Base-by-base conservation (phyloP, 1,140 invertebrate genomes). In the Drosophila quadrilineata region DNA sequence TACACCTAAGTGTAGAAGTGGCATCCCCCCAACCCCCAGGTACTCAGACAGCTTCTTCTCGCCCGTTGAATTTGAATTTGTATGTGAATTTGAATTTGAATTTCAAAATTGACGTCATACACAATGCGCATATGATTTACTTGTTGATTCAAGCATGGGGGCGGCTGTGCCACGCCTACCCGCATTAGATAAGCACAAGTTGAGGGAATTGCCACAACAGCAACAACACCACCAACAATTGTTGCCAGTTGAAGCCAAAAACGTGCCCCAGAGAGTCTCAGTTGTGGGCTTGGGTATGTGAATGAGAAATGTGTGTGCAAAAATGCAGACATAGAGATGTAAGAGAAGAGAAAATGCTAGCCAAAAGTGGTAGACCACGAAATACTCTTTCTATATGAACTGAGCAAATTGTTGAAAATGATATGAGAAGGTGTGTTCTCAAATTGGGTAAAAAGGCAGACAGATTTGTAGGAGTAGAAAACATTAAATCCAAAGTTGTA, bases 111-210 rank as follows among this genome's bases (percentile, higher is more conserved):
- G 70, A 82, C 77, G 69, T 82, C 76, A 82, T 82, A 54, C 48
- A 66, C 75, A 84, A 80, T 76, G 76, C 72, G 76, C 76, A 82
- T 84, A 84, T 75, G 65, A 71, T 74, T 74, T 77, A 85, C 70
- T 77, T 71, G 77, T 84, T 85, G 77, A 75, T 76, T 65, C 50
- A 12, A 66, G 62, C 59, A n/a, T n/a, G n/a, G n/a, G 50, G 56
- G 53, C 45, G 36, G 49, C 31, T 54, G 43, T 41, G 36, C 71
- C 45, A 64, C 75, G 41, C 22, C 29, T 46, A 63, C 33, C 22
- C 52, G 54, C 70, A 60, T 68, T 59, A 73, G 62, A 66, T 57
- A 71, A 75, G 57, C 54, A n/a, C n/a, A 75, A 53, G 53, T 62
- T 67, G 48, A 35, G 65, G 65, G 65, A 68, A 68, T 68, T 68